Base-by-base conservation (phyloP, 1,140 invertebrate species). In the Musca vetustissima region DNA sequence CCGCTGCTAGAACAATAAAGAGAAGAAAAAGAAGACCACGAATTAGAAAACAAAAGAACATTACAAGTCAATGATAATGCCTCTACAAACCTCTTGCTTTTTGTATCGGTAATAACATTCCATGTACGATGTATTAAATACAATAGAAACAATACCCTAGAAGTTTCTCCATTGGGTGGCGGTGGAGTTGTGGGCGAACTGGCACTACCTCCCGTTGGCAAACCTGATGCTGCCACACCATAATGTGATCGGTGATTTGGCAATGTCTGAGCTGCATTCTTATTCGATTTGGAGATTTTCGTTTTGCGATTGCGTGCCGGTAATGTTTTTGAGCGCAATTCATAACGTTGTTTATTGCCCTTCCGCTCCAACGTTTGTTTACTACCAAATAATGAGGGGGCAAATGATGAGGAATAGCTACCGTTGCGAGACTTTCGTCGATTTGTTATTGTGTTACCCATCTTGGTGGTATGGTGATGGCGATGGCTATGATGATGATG, bases 81-180 rank as follows among this genome's bases (percentile, higher is more conserved):
- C 22, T 49, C 4, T n/a, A 69, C 70, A 73, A 75, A 86, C 86
- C 86, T 86, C 57, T 85, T 85, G 19, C 75, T 82, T 70, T 86
- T 86, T 9, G 85, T 79, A 73, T 87, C 86, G 69, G 87, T 85
- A 66, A 89, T 85, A 3, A 89, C 84, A 73, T 87, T 88, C 89
- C 89, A 90, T n/a, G 89, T 90, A 72, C 88, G 87, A 70, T 90
- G 87, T 72, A 90, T 89, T 66, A 90, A 84, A 75, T 90, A 88
- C 71, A 90, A 82, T 65, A 90, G 83, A 75, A 89, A 89, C n/a
- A 88, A 82, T 3, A 89, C 83, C 66, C 88, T 81, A 7, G 87
- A 87, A 19, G 85, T 87, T 76, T 88, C 87, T 15, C 78, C 78
- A 49, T 68, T 72, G 43, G 73, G 71, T 4, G 70, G 66, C 13